phyloP scores from a whole-genome alignment of 2,797 vertebrate genomes.

The Lacerta bilineata region DNA sequence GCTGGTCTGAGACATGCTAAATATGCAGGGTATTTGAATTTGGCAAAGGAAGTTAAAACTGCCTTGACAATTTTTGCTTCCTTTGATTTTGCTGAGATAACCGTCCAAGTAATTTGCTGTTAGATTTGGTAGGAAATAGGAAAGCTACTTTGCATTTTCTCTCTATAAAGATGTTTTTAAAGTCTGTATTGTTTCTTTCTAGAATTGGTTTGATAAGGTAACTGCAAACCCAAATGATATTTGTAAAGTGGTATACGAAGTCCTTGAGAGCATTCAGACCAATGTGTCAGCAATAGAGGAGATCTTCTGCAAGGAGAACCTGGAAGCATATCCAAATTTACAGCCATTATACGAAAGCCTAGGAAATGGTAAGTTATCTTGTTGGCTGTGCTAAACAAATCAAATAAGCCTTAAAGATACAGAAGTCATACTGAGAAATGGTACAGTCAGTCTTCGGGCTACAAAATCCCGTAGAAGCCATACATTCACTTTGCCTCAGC shows the following conservation, averaged over 20 bases:
- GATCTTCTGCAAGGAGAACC: not conserved
- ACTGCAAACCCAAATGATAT: not conserved
- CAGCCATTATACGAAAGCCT: not conserved
- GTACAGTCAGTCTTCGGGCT: too few species aligned
- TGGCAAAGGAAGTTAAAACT: too few species aligned
- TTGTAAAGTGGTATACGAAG: not conserved
- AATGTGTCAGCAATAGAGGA: not conserved
- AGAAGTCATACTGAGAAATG: too few species aligned
- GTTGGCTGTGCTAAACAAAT: not conserved
- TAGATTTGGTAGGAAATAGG: not conserved
- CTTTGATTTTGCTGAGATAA: not conserved
- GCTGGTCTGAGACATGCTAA: too few species aligned
- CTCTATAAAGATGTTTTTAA: not conserved
- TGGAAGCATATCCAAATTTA: not conserved
- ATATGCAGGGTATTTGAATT: too few species aligned
- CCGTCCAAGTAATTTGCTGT: not conserved
- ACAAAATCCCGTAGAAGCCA: too few species aligned
- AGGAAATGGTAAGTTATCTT: not conserved
- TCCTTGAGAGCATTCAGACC: not conserved
- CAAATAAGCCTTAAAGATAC: not conserved
- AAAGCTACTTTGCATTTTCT: too few species aligned
- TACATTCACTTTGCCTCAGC: too few species aligned
- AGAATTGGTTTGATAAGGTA: not conserved
- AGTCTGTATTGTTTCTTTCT: not conserved
- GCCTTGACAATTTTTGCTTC: not conserved